Base-by-base conservation (phyloP, 2,888 invertebrate species). In the Chalcis sispes region DNA sequence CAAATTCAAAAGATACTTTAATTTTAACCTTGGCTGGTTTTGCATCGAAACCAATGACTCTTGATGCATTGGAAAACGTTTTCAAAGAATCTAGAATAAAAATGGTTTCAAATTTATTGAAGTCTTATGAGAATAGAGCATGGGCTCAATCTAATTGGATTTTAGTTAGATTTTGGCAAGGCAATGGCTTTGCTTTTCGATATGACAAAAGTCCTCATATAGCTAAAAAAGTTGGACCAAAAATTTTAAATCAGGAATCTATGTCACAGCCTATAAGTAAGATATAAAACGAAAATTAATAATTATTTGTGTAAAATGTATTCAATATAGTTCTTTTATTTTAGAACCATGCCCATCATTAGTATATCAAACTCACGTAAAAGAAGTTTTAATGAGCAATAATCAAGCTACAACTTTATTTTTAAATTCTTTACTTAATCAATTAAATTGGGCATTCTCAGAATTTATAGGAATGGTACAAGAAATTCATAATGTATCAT, bases 131-230 rank as follows among this genome's bases (percentile, higher is more conserved):
- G 87, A 95, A 95, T 86, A 90, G 95, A 42, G 94, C 95, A 1
- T 93, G 94, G 94, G 95, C 95, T 18, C 95, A 95, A 83, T 95
- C 94, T 64, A 96, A 96, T 89, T 96, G 95, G 95, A 92, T 96
- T 78, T 89, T 96, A 48, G 92, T 95, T 20, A 89, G 95, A 66
- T 94, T 96, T 84, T 96, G 96, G 96, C 93, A 95, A 84, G 96
- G 96, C 0, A 91, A 93, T 79, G 96, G 95, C 0, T 95, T 94
- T 86, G 95, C 94, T 0, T 95, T 94, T 87, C 91, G 94, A 7
- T 92, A 91, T 80, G 90, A 90, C 2, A 90, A 90, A 74, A 90
- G 91, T 56, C 91, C 91, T 1, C 91, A 91, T 82, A 83, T 90
- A 15, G 83, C 84, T 10, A 87, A 86, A 27, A 89, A 89, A 72